Evolutionary conservation across 2,888 invertebrate species (phyloP).

Genomic region (Lymantria monacha): DNA sequence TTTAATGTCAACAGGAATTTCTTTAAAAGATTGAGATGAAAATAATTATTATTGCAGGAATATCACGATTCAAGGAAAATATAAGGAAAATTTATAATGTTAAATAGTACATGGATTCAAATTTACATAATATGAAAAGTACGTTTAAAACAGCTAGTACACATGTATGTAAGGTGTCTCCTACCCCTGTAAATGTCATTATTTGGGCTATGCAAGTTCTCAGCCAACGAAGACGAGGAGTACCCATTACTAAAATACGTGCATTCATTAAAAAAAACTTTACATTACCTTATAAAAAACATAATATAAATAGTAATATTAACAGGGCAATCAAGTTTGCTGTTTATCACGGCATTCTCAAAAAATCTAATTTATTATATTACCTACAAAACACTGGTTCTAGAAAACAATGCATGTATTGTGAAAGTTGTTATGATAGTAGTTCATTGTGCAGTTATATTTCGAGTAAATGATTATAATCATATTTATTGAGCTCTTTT

Average conservation of each 20-base stretch:
- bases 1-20: too few species aligned
- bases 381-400: constrained; percentile 32
- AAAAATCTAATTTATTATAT: constrained; percentile 38
- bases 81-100: too few species aligned
- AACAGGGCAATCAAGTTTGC: constrained; percentile 43
- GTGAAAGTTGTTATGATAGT: neutral
- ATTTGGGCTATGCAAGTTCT: constrained; percentile 57
- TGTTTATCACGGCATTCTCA: constrained; percentile 48
- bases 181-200: constrained; percentile 50
- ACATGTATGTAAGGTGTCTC: constrained; percentile 4
- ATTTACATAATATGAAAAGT: too few species aligned
- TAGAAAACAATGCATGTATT: neutral
- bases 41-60: too few species aligned
- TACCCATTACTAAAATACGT: constrained; percentile 43
- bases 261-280: constrained; percentile 49
- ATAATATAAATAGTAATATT: constrained; percentile 48
- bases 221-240: constrained; percentile 38
- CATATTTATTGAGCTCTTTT: neutral
- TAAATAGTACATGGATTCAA: too few species aligned
- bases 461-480: neutral
- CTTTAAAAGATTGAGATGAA: too few species aligned
- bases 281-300: constrained; percentile 42
- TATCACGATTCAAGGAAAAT: too few species aligned
- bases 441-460: neutral
- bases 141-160: too few species aligned